phyloP scores from a whole-genome alignment of 30 jellyfish, hydroid and myxozoan species.

The Chrysaora quinquecirrha region DNA sequence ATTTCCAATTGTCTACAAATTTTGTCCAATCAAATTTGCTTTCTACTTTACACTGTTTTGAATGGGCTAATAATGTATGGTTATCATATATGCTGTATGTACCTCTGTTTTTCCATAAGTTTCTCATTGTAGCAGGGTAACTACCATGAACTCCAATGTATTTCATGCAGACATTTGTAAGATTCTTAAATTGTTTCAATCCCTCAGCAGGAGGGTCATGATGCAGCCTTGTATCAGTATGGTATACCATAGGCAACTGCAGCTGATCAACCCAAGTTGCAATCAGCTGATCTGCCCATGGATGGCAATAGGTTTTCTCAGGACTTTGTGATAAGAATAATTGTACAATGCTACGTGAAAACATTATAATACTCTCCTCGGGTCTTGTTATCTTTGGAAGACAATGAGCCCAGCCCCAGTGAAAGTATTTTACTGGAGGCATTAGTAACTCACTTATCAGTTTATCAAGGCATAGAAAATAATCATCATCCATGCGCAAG shows the following conservation, averaged over 20 bases:
- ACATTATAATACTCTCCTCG: conserved; percentile 69
- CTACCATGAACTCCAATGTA: conserved; percentile 86
- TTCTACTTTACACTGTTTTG: conserved; percentile 9
- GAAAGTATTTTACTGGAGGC: conserved; percentile 27
- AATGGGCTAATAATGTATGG: background rate
- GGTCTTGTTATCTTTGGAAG: conserved; percentile 44
- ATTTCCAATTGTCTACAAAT: conserved; percentile 52
- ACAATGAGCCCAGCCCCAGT: conserved; percentile 75
- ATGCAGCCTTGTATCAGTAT: conserved; percentile 75
- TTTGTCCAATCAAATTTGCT: conserved; percentile 32
- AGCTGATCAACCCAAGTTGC: conserved; percentile 65
- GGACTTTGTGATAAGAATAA: conserved; percentile 58
- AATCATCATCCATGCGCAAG: conserved; percentile 87
- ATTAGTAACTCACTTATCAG: conserved; percentile 39
- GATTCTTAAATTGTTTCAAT: conserved; percentile 19
- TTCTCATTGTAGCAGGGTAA: conserved; percentile 66
- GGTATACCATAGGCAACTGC: conserved; percentile 35
- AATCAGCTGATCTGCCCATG: conserved; percentile 78
- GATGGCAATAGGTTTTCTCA: conserved; percentile 37
- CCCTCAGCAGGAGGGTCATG: conserved; percentile 83
- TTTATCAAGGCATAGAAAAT: conserved; percentile 68
- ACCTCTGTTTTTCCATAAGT: conserved; percentile 59
- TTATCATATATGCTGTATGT: background rate
- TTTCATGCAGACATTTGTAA: conserved; percentile 54
- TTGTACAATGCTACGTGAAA: conserved; percentile 46